These are phyloP conservation scores for Allygus modestus DNA, from an alignment of 2,888 invertebrate genomes.

Conservation along the genomic window DNA sequence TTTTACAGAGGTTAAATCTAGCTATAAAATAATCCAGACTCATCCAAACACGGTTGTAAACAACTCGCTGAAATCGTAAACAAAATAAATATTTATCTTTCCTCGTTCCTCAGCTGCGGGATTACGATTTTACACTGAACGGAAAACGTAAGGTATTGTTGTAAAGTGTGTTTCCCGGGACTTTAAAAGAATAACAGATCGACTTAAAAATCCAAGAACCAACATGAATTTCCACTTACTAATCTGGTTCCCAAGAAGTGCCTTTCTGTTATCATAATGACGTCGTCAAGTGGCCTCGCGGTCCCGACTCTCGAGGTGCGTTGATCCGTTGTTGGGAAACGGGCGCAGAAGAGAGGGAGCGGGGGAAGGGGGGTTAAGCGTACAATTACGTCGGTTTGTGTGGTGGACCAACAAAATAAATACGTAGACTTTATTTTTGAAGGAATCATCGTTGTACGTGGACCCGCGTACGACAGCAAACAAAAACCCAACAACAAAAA, in stretches of 20 bases:
- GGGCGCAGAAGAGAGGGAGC: not conserved
- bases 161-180: no score
- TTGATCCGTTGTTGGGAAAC: not conserved
- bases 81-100: not conserved
- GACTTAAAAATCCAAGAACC: no score
- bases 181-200: no score
- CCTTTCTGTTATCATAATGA: slow-evolving; percentile 7
- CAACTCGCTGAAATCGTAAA: not conserved
- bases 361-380: not conserved
- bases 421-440: no score
- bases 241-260: not conserved
- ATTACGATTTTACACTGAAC: no score
- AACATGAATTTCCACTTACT: not conserved
- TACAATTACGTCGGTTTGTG: no score
- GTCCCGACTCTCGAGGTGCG: not conserved
- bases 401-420: no score
- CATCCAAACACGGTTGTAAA: not conserved
- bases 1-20: not conserved
- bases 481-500: no score
- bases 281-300: not conserved
- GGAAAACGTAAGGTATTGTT: no score
- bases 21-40: not conserved
- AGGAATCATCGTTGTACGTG: no score
- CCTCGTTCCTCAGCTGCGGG: not conserved
- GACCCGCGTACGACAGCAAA: no score